A percentile compares a stretch with the other conserved stretches of the same genome.
These are phyloP conservation scores for Delichon dasypus DNA, from an alignment of 2,797 vertebrate species.

Conservation along the genomic window DNA sequence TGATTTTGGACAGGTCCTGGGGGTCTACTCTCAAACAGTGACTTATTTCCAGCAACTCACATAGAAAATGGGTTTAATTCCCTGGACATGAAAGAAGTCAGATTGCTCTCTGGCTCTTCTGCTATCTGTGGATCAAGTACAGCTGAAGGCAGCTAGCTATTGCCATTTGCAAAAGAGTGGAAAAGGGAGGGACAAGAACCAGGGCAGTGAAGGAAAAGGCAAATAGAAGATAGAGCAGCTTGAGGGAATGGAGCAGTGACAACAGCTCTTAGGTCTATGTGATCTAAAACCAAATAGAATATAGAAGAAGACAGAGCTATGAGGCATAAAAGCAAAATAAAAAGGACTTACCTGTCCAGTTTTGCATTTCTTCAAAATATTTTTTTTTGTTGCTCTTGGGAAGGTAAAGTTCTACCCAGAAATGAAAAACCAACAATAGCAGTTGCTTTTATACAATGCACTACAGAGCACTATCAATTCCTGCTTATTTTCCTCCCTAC, in stretches of 20 bases:
- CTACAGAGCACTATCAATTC: neutral
- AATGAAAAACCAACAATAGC: neutral
- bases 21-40: neutral
- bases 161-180: neutral
- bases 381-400: neutral
- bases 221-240: neutral
- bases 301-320: neutral
- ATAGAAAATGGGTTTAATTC: neutral
- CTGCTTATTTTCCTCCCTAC: neutral
- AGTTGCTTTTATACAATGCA: neutral
- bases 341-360: neutral
- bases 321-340: neutral
- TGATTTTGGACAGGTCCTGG: neutral
- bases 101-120: neutral
- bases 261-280: neutral
- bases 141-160: neutral
- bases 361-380: neutral
- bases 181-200: neutral
- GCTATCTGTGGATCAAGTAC: neutral
- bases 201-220: neutral
- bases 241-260: neutral
- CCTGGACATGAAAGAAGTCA: neutral
- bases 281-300: neutral
- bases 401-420: neutral
- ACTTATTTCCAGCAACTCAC: neutral